Evolutionary conservation across 2,797 vertebrate genomes (phyloP).

Genomic region (Eurystomus glaucurus): DNA sequence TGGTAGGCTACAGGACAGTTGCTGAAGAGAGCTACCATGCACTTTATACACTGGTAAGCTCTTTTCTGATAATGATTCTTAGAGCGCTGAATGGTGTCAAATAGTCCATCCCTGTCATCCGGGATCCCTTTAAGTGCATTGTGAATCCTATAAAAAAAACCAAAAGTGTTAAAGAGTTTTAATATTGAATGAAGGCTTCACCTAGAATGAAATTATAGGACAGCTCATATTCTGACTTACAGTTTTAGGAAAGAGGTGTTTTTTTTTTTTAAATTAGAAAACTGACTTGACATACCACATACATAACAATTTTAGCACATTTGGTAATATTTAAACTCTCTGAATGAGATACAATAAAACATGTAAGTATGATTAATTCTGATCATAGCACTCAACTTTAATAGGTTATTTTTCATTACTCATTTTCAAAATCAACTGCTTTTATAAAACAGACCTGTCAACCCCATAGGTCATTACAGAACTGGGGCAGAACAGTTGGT

Average conservation of each 20-base stretch:
- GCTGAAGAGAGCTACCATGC: constrained; percentile 99
- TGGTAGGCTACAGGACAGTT: constrained; percentile 99
- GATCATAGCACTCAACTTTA: background rate
- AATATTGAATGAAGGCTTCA: background rate
- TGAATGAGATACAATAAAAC: background rate
- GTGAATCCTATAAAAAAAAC: constrained; percentile 90
- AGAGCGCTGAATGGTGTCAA: constrained; percentile 99
- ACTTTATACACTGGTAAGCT: constrained; percentile 99
- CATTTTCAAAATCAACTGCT: background rate
- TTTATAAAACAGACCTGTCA: background rate
- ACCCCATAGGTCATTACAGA: background rate
- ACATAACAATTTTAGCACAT: fast-evolving
- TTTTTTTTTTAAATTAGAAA: background rate
- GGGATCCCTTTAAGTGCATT: constrained; percentile 99
- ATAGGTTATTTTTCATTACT: background rate
- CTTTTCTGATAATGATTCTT: constrained; percentile 99
- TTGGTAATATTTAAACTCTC: background rate
- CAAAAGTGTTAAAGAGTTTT: background rate
- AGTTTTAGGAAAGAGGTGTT: background rate
- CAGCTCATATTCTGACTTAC: background rate
- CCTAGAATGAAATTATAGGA: background rate
- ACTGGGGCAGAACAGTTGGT: background rate
- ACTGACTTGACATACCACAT: background rate
- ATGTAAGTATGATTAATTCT: background rate
- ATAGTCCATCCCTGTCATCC: constrained; percentile 97